Percentiles rank a stretch among this genome's conserved stretches.
These are phyloP conservation scores for Phylloscopus collybita DNA, from an alignment of 2,797 vertebrate species.

Conservation along the genomic window DNA sequence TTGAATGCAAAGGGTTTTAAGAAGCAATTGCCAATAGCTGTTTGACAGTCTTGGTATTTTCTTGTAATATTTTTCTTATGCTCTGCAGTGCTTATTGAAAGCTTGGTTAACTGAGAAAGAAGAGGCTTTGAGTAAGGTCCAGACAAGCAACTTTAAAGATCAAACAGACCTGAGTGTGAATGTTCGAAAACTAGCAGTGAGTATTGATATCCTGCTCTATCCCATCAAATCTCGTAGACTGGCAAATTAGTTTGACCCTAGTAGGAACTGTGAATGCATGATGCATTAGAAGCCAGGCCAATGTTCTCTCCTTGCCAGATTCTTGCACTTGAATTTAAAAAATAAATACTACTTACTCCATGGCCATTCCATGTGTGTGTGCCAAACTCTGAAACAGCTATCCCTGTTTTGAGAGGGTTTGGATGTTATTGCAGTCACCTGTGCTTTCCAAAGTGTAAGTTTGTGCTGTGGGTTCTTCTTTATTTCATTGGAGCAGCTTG, in stretches of 20 bases:
- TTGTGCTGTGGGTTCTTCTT: background rate
- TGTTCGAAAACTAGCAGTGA: slow-evolving; percentile 91
- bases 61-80: background rate
- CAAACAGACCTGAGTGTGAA: slow-evolving; percentile 89
- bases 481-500: background rate
- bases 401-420: background rate
- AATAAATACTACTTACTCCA: background rate
- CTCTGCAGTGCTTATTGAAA: slow-evolving; percentile 84
- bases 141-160: slow-evolving; percentile 90
- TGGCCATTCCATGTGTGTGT: background rate
- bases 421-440: background rate
- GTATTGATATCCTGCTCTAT: slow-evolving; percentile 56
- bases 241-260: background rate
- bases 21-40: background rate
- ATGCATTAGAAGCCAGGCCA: background rate
- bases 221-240: background rate
- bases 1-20: background rate
- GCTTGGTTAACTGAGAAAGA: slow-evolving; percentile 93
- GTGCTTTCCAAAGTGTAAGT: background rate
- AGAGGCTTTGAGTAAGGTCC: slow-evolving; percentile 87
- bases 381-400: background rate
- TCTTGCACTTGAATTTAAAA: background rate
- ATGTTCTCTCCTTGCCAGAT: background rate
- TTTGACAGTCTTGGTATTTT: background rate
- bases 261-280: background rate